Base-by-base conservation (phyloP, 2,888 invertebrate genomes). In the Micropterix aruncella region DNA sequence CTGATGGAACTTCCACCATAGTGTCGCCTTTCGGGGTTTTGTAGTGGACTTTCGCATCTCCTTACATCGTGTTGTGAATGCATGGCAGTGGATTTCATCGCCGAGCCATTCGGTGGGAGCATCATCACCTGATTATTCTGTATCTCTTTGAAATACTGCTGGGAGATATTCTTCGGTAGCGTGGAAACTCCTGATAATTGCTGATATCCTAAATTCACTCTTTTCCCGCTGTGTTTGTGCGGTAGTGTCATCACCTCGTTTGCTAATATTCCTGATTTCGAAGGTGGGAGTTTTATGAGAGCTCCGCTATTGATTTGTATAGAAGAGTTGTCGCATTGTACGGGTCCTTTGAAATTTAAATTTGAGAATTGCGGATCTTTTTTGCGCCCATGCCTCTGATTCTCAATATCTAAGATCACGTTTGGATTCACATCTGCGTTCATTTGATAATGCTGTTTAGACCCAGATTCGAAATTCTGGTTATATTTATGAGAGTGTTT, bases 341-440 rank as follows among this genome's bases (percentile, higher is more conserved):
- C 61, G 12, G 75, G 75, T 3, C 73, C 72, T 54, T 76, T 77
- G 52, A 74, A 75, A 52, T 73, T 74, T 42, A 73, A 58, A 50
- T 68, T 71, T n/a, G 69, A 62, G 47, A 76, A 60, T 47, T 74
- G 72, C 36, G 70, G 65, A 38, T 74, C 74, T 1, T 72, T 67
- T 39, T 68, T 70, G 52, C 74, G 63, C 12, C 48, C 56, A 45
- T 61, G 61, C 43, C 69, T 70, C 49, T 70, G 68, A 27, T 68
- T 75, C 57, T 88, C 88, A 1, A 88, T 83, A 56, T 88, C 88
- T 1, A 88, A 87, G 39, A 88, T 86, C 44, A 88, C 79, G 59
- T 85, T 87, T 2, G 83, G 83, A 49, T 83, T 81, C 55, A 84
- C 82, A 19, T 83, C 79, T 47, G 82, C 82, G 36, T 81, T 81